Base-by-base conservation (phyloP, 2,113 vertebrate species). In the Muscicapa adusta region DNA sequence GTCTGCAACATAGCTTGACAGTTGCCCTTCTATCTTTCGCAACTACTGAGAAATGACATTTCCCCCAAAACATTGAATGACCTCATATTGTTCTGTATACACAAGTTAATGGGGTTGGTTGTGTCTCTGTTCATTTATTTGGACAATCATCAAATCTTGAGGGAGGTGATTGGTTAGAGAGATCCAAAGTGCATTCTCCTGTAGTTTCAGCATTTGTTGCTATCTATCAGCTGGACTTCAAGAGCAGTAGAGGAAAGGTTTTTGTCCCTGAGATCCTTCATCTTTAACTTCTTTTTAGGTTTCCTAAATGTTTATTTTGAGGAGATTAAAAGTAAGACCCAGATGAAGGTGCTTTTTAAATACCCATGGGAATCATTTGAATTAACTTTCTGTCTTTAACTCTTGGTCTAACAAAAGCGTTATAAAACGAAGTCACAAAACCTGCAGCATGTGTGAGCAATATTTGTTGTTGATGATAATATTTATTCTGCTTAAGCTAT, bases 261-360 rank as follows among this genome's bases (percentile, higher is more conserved):
- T 93, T 84, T 54, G 51, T 90, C 80, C 14, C 36, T 2, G 8
- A 40, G 57, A 85, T 87, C 28, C 58, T 81, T 94, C 66, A 79
- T 91, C n/a, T 94, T 96, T 48, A 58, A 68, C 63, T 94, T 95
- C 20, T 65, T 76, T 84, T 75, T 61, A 50, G 43, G 40, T 75
- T 86, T 85, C 15, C 18, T 74, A n/a, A 66, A 63, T 75, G 57
- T 72, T 65, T 72, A 31, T 65, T 72, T 91, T 78, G 26, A n/a
- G 19, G 15, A 22, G 18, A 47, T 56, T 57, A 24, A 67, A 82
- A 91, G 68, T 75, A 67, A 75, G 65, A 74, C 19, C 3, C 25
- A 74, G 48, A 75, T 62, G 17, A n/a, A 93, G 79, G 24, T 43
- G 25, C 28, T 89, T 82, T 68, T 77, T n/a, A 62, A 71, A 50